Conservation (phyloP, 2,888 invertebrate genomes). For the Zhuqinia jingwanae region DNA sequence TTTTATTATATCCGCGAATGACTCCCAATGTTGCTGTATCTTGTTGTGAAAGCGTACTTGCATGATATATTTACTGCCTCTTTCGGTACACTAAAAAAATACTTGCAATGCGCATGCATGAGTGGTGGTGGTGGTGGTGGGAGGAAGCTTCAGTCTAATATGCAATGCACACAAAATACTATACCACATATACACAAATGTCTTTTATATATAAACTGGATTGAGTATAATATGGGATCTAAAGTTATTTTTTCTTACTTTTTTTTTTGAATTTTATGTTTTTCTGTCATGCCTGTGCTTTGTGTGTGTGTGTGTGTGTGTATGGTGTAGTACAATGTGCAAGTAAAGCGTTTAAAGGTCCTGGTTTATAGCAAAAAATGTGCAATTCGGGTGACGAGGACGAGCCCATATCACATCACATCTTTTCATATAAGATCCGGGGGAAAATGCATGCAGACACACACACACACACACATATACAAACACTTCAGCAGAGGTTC, state of each 20-base stretch:
- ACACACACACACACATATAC: too few relatives aligned
- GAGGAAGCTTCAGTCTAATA: too few relatives aligned
- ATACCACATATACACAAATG: too few relatives aligned
- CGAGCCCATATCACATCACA: conserved; percentile 12
- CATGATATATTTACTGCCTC: conserved; percentile 64
- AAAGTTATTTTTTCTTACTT: not conserved
- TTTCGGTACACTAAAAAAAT: conserved; percentile 54
- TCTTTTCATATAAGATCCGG: not conserved
- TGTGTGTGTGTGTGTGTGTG: not conserved
- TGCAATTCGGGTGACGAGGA: conserved; percentile 55
- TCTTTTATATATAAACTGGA: conserved; percentile 29
- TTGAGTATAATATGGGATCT: conserved; percentile 11
- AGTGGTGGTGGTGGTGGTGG: too few relatives aligned
- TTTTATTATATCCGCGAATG: conserved; percentile 68
- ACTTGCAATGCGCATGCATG: conserved; percentile 60
- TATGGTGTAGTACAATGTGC: too few relatives aligned
- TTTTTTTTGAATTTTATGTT: conserved; percentile 14
- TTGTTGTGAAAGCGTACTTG: conserved; percentile 53
- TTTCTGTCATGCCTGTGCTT: not conserved
- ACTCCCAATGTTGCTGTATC: conserved; percentile 60
- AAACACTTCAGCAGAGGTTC: too few relatives aligned
- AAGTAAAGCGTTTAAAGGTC: conserved; percentile 44
- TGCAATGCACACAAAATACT: too few relatives aligned
- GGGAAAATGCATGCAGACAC: conserved; percentile 35
- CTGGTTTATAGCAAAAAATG: conserved; percentile 46